Evolutionary conservation across 1,140 invertebrate species (phyloP), one percentile per base, ranked within the genome.

Genomic region (Drosophila lacteicornis): DNA sequence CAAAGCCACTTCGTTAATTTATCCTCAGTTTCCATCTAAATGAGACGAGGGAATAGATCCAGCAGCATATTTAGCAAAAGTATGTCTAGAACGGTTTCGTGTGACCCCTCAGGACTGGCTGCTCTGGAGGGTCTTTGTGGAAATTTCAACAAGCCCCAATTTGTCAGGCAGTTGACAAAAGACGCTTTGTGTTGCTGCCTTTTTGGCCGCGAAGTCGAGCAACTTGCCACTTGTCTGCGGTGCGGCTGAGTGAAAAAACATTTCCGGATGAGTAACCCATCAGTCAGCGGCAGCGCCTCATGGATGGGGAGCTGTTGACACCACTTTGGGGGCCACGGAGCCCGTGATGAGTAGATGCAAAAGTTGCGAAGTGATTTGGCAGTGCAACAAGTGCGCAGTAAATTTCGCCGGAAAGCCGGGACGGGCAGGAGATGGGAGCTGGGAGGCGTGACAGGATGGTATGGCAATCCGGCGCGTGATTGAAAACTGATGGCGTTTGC

Each of bases 261-360:
- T 88, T 88, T 88, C 85, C 85, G 85, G 85, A 88, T 88, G 85
- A 88, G 80, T 78, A 90, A 90, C 70, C 82, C 85, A 88, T 88
- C 85, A 88, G 85, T 90, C 81, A 90, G 81, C 46, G 70, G 30
- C n/a, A 25, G 50, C 51, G 45, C 25, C 33, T 40, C 22, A 51
- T 73, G 51, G 56, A 73, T 51, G 70, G 62, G 59, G 79, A 79
- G 74, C 74, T 88, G 85, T 84, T 88, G 85, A 90, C 85, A 88
- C 81, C 85, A 88, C 85, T 88, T 88, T 85, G 85, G 85, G 79
- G 81, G 85, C 70, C 80, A 84, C 50, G 62, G 74, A 63, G 60
- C 74, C 67, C 61, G 49, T 57, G 67, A 81, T 79, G 80, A 87
- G 77, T 70, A 65, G 84, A 84, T 84, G 75, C 85, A 76, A 90